Conservation (phyloP, 2,797 vertebrate species). For the Mus caroli region DNA sequence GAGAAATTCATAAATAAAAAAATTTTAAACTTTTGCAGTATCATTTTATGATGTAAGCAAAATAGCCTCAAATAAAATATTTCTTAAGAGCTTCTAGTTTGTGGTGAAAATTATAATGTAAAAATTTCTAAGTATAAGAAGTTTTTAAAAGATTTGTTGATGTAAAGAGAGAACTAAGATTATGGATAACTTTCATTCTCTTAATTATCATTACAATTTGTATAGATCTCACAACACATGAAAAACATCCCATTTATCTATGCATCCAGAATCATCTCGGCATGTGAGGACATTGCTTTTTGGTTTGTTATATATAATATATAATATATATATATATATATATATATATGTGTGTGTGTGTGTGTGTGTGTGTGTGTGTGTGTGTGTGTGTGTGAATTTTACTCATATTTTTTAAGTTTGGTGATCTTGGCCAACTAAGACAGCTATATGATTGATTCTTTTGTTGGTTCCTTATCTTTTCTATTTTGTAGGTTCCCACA, state of each 20-base stretch:
- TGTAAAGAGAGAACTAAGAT: not conserved
- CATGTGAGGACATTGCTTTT: not conserved
- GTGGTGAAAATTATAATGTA: not conserved
- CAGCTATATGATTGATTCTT: not conserved
- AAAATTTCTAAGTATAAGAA: not conserved
- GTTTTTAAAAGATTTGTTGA: not conserved
- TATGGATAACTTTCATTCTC: not conserved
- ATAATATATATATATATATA: not conserved
- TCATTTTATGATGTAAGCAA: not conserved
- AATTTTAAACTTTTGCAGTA: constrained; percentile 20
- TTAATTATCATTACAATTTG: constrained; percentile 18
- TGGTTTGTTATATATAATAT: not conserved
- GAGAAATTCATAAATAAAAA: constrained; percentile 29
- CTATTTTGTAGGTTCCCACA: not conserved
- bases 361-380: too few relatives aligned
- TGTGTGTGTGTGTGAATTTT: too few relatives aligned
- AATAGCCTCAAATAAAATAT: constrained; percentile 16
- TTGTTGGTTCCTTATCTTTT: not conserved
- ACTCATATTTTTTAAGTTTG: not conserved
- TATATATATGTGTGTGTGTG: too few relatives aligned
- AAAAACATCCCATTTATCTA: constrained; percentile 21
- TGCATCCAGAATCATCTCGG: not conserved
- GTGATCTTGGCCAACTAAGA: not conserved
- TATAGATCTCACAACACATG: not conserved
- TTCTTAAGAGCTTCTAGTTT: constrained; percentile 12